Evolutionary conservation across 2,888 invertebrate species (phyloP).

Genomic region (Dasypogon diadema): DNA sequence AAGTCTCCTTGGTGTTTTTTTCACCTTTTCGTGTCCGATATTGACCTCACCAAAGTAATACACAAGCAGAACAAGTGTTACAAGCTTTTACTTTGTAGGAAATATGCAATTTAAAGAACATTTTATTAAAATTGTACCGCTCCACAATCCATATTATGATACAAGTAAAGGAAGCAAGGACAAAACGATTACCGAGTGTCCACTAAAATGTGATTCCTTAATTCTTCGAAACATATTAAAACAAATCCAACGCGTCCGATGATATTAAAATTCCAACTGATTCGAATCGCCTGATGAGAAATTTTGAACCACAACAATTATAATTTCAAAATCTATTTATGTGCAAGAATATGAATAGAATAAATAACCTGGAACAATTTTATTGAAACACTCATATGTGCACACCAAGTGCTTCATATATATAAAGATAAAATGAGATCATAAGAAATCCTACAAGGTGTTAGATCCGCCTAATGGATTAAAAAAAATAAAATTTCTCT

Average conservation of each 20-base stretch:
- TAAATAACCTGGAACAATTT: slow-evolving; percentile 24
- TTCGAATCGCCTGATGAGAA: slow-evolving; percentile 2
- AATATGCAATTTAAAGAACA: too few species aligned
- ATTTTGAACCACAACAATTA: slow-evolving; percentile 18
- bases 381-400: not conserved
- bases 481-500: not conserved
- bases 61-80: too few species aligned
- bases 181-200: not conserved
- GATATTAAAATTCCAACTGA: slow-evolving; percentile 13
- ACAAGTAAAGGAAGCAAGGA: not conserved
- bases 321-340: slow-evolving; percentile 40
- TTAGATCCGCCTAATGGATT: not conserved
- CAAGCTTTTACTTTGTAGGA: too few species aligned
- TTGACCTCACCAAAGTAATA: too few species aligned
- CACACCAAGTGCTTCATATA: slow-evolving; percentile 1
- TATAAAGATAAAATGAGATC: slow-evolving; percentile 5
- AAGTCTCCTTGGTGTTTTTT: too few species aligned
- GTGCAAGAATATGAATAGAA: slow-evolving; percentile 16
- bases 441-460: slow-evolving; percentile 14
- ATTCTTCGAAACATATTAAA: slow-evolving; percentile 23
- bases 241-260: slow-evolving; percentile 1
- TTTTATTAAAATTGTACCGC: too few species aligned
- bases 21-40: too few species aligned
- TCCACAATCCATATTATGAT: too few species aligned
- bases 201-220: not conserved